Conservation (phyloP, 2,113 vertebrate genomes). For the Nothocercus julius region DNA sequence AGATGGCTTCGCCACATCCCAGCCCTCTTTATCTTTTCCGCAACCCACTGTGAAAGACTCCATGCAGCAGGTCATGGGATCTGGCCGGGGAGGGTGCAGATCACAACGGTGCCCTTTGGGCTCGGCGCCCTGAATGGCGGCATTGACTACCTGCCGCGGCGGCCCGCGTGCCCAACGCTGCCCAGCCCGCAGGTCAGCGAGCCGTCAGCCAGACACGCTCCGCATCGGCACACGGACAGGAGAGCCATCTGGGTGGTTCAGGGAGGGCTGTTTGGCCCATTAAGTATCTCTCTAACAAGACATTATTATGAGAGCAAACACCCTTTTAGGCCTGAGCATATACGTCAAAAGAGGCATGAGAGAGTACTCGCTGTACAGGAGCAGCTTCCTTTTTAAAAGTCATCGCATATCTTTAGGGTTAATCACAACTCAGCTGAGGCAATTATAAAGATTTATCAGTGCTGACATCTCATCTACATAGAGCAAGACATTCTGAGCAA, state of each 20-base stretch:
- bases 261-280: neutral
- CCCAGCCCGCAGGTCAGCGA: neutral
- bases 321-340: neutral
- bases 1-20: accelerated
- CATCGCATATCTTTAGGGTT: neutral
- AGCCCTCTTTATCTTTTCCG: neutral
- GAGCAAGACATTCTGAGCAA: neutral
- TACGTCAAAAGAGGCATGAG: slow-evolving; percentile 24
- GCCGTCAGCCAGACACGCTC: neutral
- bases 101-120: slow-evolving; percentile 34
- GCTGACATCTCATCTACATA: accelerated
- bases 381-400: neutral
- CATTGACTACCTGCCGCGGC: neutral
- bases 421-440: slow-evolving; percentile 24
- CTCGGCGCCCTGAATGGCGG: neutral
- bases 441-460: neutral
- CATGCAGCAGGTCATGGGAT: slow-evolving; percentile 16
- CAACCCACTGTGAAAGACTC: neutral
- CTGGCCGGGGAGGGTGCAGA: neutral
- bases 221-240: neutral
- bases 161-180: accelerated
- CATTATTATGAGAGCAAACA: neutral
- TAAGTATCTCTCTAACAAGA: neutral
- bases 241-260: neutral
- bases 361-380: neutral